Conservation (phyloP, 2,888 invertebrate genomes). For the Cephus pulcher region DNA sequence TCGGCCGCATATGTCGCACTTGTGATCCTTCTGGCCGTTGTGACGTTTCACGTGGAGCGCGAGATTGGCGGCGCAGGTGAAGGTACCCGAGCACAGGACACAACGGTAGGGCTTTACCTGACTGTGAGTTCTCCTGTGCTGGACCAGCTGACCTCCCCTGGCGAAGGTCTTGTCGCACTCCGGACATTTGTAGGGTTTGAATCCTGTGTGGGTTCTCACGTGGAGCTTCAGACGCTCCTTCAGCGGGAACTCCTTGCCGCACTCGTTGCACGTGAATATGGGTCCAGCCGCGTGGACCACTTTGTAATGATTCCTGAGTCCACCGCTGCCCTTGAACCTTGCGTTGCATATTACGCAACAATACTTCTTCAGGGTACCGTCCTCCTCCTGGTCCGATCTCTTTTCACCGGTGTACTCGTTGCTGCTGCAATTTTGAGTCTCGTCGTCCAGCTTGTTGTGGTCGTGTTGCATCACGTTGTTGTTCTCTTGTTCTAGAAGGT, state of each 20-base stretch:
- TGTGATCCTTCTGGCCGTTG: conserved; percentile 79
- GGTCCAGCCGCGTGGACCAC: conserved; percentile 60
- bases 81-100: conserved; percentile 77
- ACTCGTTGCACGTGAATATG: conserved; percentile 78
- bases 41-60: conserved; percentile 72
- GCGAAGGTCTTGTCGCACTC: conserved; percentile 77
- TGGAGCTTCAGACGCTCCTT: conserved; percentile 82
- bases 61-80: conserved; percentile 70
- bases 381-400: conserved; percentile 7
- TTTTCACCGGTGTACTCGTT: neutral
- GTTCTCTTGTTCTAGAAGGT: conserved; percentile 51
- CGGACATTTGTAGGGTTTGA: conserved; percentile 75
- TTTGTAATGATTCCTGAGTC: conserved; percentile 61
- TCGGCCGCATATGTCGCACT: conserved; percentile 85
- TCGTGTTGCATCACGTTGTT: conserved; percentile 45
- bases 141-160: conserved; percentile 79
- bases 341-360: conserved; percentile 56
- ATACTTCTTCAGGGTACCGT: conserved; percentile 47
- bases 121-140: conserved; percentile 81
- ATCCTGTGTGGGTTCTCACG: conserved; percentile 79
- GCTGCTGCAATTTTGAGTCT: conserved; percentile 11
- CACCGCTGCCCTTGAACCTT: conserved; percentile 61
- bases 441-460: conserved; percentile 19
- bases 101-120: conserved; percentile 80
- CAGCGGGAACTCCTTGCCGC: conserved; percentile 80